These are phyloP conservation scores for Hippopotamus amphibius DNA, from an alignment of 2,113 vertebrate species.

Conservation along the genomic window DNA sequence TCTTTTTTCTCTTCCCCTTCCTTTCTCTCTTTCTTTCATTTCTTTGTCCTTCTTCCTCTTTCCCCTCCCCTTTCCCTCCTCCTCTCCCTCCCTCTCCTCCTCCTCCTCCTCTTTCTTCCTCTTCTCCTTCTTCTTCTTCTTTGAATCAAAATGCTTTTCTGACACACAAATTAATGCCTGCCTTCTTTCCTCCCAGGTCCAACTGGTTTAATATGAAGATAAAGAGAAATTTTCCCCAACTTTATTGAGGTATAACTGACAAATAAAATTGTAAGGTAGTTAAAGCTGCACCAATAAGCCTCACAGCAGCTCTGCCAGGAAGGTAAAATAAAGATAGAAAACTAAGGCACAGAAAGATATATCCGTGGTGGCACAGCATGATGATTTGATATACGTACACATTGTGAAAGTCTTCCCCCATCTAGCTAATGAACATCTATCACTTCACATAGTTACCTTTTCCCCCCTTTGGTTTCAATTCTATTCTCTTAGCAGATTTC, in stretches of 20 bases:
- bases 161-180: neutral
- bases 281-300: neutral
- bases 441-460: neutral
- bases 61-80: accelerated
- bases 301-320: neutral
- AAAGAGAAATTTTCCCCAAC: neutral
- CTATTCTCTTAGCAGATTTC: neutral
- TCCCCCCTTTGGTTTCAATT: neutral
- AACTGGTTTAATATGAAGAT: neutral
- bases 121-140: neutral
- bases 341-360: neutral
- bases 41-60: neutral
- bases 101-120: no score
- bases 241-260: neutral
- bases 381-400: neutral
- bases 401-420: neutral
- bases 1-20: neutral
- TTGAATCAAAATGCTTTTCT: neutral
- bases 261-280: neutral
- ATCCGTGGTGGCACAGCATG: neutral
- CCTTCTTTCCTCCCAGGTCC: neutral
- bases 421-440: neutral
- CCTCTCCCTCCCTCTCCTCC: accelerated
- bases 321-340: neutral
- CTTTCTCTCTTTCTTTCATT: neutral